Base-by-base conservation (phyloP, 2,888 invertebrate genomes). In the Lathronympha strigana region DNA sequence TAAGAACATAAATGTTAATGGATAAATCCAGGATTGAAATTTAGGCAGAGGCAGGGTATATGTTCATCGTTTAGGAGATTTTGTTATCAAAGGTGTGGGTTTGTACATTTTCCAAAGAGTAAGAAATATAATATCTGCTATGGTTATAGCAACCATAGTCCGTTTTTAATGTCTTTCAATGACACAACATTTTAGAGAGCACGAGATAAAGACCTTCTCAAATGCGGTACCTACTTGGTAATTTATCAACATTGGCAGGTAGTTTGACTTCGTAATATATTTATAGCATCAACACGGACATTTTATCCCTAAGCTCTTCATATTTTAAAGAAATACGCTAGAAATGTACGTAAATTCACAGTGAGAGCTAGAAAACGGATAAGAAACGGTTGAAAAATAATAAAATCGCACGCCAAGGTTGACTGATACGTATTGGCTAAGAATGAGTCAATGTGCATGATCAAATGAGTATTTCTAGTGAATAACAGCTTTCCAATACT, bases 401-500 rank as follows among this genome's bases (percentile, higher is more conserved):
- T 60, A 64, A 64, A 53, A 60, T 47, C 53, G 25, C 53, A 38
- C 4, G 28, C 45, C 60, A 64, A 64, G 64, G 64, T 53, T 64
- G 60, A 45, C 43, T 21, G 60, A 60, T 64, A 53, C 53, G 38
- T 38, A 58, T 64, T 45, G 28, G 17, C 31, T 47, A 21, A 25
- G 43, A 36, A 47, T 31, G 13, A 21, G 51, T 33, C 45, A 45
- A 28, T 15, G 8, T 49, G 31, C 25, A 28, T 38, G 33, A 3
- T 28, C 13, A 5, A 40, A 21, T 17, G 19, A 15, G n/a, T 8
- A 9, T 28, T 53, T 19, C 6, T 38, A 21, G 4, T 33, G 9
- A 21, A 61, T 28, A 23, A 49, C n/a, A 45, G 17, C 13, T 25
- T 13, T 23, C 61, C 4, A 25, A 33, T 58, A 67, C 87, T 82